Base-by-base conservation (phyloP, 2,797 vertebrate genomes). In the Chrysolophus pictus region DNA sequence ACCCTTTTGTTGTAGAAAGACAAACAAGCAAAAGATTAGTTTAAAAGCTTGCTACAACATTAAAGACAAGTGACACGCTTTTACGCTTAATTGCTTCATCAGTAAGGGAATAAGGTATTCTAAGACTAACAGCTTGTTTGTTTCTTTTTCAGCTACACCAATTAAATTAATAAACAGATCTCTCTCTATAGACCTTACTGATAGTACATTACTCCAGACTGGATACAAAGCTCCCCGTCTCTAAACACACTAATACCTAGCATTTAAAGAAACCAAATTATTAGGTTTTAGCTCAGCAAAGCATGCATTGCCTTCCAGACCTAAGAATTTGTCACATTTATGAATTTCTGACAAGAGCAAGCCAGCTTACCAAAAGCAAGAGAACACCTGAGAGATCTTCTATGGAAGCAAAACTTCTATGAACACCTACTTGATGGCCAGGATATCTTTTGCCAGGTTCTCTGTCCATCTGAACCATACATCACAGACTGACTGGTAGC, bases 71-170 rank as follows among this genome's bases (percentile, higher is more conserved):
- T 22, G 63, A 72, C 87, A 86, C 90, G 88, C 83, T 94, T 92
- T 94, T 91, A 93, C 47, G 26, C 77, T 93, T 92, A 93, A 96
- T 84, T 91, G 35, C 35, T 92, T 94, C 68, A 82, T 79, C 80
- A 70, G 67, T 53, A 77, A 84, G 31, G 56, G 28, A 86, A 80
- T 46, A 85, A 78, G 51, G 64, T 79, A 91, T 67, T 76, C 73
- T 53, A 39, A 76, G 77, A 31, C 84, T 21, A n/a, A 92, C 19
- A 88, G 47, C 47, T 76, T 56, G 24, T 68, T 84, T 80, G 23
- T 84, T 92, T 91, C 74, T 93, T 82, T 96, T 73, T 80, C 55
- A 88, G 76, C 44, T 86, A 86, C n/a, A 29, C 69, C 51, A 53
- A 73, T 60, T 93, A 73, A 78, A 92, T 33, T 44, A 92, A 90